Evolutionary conservation across 2,113 vertebrate species (phyloP).

Genomic region (Acanthisitta chloris): DNA sequence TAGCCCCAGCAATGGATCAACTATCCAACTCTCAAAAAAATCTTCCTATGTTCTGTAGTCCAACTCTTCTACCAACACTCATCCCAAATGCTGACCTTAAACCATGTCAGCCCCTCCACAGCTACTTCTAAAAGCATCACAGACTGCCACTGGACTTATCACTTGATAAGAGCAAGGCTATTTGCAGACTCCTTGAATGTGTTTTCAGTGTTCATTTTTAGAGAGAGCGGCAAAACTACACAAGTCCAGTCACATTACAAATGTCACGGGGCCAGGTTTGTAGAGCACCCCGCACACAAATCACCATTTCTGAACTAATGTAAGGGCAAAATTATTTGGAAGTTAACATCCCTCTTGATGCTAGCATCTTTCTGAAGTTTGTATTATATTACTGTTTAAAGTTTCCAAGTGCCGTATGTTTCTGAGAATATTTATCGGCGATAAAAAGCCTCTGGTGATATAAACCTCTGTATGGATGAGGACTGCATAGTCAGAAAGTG

Average conservation of each 20-base stretch:
- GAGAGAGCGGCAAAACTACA: background rate
- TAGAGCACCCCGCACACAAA: background rate
- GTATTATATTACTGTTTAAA: background rate
- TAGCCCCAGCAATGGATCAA: background rate
- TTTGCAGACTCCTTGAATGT: background rate
- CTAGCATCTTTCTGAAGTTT: background rate
- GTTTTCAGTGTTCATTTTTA: background rate
- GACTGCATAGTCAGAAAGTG: background rate
- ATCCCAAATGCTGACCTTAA: rapidly evolving
- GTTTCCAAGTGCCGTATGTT: background rate
- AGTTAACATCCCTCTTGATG: background rate
- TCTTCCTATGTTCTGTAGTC: background rate
- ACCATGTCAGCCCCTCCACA: background rate
- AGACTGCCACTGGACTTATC: background rate
- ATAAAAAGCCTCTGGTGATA: background rate
- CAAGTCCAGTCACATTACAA: background rate
- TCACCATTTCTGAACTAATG: background rate
- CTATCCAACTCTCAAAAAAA: background rate
- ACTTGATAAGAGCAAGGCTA: background rate
- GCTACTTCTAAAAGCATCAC: background rate
- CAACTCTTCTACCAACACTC: background rate
- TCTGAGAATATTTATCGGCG: background rate
- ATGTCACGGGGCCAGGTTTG: background rate
- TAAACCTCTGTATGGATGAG: background rate
- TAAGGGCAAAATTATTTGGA: background rate